These are phyloP conservation scores for Chaetops frenatus DNA, from an alignment of 2,113 vertebrate species.

Conservation along the genomic window DNA sequence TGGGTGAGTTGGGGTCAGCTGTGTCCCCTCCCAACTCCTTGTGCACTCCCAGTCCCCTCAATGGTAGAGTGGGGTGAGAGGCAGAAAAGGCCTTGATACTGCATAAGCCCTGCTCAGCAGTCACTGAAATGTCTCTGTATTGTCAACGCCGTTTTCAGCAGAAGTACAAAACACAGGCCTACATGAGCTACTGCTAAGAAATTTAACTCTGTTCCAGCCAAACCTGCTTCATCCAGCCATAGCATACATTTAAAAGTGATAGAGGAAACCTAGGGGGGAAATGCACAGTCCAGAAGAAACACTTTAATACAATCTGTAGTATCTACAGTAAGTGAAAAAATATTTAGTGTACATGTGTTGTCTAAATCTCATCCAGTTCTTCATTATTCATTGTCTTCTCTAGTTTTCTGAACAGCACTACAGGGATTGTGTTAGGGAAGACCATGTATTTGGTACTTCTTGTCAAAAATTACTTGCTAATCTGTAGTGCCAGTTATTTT, in stretches of 20 bases:
- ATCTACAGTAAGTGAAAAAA: neutral
- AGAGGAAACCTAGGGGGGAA: neutral
- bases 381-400: neutral
- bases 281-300: neutral
- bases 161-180: neutral
- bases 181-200: neutral
- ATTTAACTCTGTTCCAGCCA: neutral
- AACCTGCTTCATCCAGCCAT: neutral
- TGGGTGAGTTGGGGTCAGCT: neutral
- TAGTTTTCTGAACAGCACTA: neutral
- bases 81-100: neutral
- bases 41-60: neutral
- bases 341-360: neutral
- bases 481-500: neutral
- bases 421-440: neutral
- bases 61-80: neutral
- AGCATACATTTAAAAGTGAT: no score
- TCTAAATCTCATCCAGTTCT: neutral
- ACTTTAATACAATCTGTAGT: neutral
- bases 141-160: fast-evolving
- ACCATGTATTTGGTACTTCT: neutral
- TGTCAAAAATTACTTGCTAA: neutral
- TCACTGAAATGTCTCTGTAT: neutral
- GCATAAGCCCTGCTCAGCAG: neutral
- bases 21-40: neutral